Percentiles rank a stretch among this genome's conserved stretches.
phyloP scores from a whole-genome alignment of 2,888 invertebrate species.

The Drosophila sordidapex region DNA sequence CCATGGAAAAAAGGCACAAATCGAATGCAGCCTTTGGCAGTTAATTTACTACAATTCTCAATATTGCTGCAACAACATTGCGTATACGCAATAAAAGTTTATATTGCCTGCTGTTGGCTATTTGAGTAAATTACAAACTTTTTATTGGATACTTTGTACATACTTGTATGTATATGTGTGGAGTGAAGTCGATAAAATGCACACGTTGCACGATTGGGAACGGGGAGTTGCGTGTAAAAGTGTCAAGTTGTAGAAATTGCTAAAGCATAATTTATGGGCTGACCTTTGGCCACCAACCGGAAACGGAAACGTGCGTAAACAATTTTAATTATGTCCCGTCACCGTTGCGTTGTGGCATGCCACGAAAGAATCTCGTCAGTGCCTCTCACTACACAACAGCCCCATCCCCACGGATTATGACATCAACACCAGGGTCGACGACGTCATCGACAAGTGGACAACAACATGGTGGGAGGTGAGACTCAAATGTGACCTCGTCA shows the following conservation, averaged over 20 bases:
- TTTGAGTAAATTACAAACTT: not conserved
- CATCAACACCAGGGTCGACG: slow-evolving; percentile 54
- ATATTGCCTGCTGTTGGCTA: not conserved
- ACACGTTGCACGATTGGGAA: not conserved
- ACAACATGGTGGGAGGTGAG: slow-evolving; percentile 11
- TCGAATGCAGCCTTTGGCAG: not conserved
- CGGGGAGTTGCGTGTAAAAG: slow-evolving; percentile 34
- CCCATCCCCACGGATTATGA: slow-evolving; percentile 53
- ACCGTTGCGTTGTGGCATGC: slow-evolving; percentile 14
- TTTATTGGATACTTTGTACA: not conserved
- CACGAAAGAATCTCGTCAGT: not conserved
- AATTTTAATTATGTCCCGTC: slow-evolving; percentile 65
- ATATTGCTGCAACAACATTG: slow-evolving; percentile 12
- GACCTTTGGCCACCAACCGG: slow-evolving; percentile 51
- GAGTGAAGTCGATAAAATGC: not conserved
- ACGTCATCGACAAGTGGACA: slow-evolving; percentile 56
- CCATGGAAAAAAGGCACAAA: not conserved
- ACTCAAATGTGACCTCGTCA: slow-evolving; percentile 59
- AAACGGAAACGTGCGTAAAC: slow-evolving; percentile 71
- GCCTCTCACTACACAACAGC: not conserved
- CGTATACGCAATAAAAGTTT: slow-evolving; percentile 43
- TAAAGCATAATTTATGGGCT: slow-evolving; percentile 48
- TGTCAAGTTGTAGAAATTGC: slow-evolving; percentile 62
- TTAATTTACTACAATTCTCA: not conserved
- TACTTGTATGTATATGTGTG: not conserved